Evolutionary conservation across 2,888 invertebrate species (phyloP), one percentile per base, ranked within the genome.

Genomic region (Caenorhabditis sp.): DNA sequence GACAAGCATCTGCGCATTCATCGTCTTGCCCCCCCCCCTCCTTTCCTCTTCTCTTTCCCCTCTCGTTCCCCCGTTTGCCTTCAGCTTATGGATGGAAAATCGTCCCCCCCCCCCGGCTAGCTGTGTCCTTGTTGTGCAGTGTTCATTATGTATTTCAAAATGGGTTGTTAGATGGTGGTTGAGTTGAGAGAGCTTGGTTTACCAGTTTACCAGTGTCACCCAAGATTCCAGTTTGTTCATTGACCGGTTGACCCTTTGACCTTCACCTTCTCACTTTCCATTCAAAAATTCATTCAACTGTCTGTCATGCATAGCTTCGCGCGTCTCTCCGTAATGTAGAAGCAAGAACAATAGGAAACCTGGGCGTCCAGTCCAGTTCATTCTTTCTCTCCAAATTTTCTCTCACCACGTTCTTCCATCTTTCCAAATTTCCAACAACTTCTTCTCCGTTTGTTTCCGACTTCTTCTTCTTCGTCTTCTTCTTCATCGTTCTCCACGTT

Each of bases 1-100:
- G 76, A 76, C 67, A 76, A 76, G 76, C 76, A 76, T 76, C 76
- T 76, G 76, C 67, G 76, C 67, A 76, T 76, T 76, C 76, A 76
- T 76, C 67, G 64, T 65, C 72, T 61, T 51, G 64, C 58, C 44
- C 47, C 58, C 60, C 56, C 50, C 50, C 37, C 53, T 55, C 55
- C n/a, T 50, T 44, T 47, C 50, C 55, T 44, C 61, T 40, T 24
- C 22, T 64, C 20, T 55, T 24, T 55, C 77, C 26, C 47, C 24
- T 24, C 22, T 64, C 20, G 55, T 24, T 55, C 77, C 26, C 47
- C 24, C 32, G 2, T 26, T 50, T 37, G 64, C 70, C 58, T 70
- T 64, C 64, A 60, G 78, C 78, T 79, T 79, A 70, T 79, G 76
- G 76, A 76, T 76, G 26, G 61, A 67, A 40, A 67, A 74, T 74